Percentiles rank a stretch among this genome's conserved stretches.
phyloP scores from a whole-genome alignment of 2,113 vertebrate genomes.

The Turnix velox region DNA sequence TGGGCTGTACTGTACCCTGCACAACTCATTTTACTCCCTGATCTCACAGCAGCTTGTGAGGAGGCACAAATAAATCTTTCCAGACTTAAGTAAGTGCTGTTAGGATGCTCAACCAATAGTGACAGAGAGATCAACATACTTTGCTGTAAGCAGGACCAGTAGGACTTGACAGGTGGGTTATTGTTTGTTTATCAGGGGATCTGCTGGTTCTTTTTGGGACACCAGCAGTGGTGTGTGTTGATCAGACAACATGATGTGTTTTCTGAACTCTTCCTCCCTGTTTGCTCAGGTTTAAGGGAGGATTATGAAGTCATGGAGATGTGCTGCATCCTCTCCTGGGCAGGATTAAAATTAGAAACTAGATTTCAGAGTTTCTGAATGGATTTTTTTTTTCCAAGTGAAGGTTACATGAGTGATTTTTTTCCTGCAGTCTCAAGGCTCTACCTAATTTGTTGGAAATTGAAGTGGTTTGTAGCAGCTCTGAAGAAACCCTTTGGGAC shows the following conservation, averaged over 20 bases:
- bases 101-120: not conserved
- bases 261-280: not conserved
- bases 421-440: not conserved
- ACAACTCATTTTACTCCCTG: not conserved
- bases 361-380: not conserved
- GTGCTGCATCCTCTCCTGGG: not conserved
- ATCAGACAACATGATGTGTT: not conserved
- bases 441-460: not conserved
- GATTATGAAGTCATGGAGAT: not conserved
- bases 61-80: not conserved
- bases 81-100: not conserved
- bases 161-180: not conserved
- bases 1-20: not conserved
- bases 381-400: not conserved
- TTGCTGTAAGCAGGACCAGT: not conserved
- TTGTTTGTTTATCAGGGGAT: not conserved
- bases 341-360: not conserved
- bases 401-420: slow-evolving; percentile 12
- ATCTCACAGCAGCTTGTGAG: not conserved
- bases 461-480: not conserved
- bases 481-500: not conserved
- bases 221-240: not conserved
- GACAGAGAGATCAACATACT: not conserved
- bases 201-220: not conserved
- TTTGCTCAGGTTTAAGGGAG: not conserved